A percentile compares a stretch with the other conserved stretches of the same genome.
phyloP scores from a whole-genome alignment of 1,140 invertebrate genomes.

The Eupristina koningsbergeri region DNA sequence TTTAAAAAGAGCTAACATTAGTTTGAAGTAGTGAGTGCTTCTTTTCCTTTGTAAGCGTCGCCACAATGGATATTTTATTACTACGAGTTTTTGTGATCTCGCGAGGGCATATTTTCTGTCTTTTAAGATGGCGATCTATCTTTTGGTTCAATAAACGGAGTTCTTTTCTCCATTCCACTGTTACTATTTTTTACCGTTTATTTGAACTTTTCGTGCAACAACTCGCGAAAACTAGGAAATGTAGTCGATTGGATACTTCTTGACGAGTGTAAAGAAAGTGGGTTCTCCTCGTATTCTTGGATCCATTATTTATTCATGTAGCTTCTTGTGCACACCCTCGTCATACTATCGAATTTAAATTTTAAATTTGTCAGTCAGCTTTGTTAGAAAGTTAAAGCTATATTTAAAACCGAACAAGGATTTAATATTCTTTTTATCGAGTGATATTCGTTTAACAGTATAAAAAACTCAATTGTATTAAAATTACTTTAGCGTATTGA shows the following conservation, averaged over 20 bases:
- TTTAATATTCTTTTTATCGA: not conserved
- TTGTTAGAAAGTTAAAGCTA: not conserved
- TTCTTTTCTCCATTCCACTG: not conserved
- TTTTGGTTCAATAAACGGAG: not conserved
- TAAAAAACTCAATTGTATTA: not conserved
- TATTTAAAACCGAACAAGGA: not conserved
- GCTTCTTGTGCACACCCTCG: not conserved
- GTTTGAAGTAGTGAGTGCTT: too few species aligned
- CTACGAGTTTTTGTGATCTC: slow-evolving; percentile 6
- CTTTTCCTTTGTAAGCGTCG: not conserved
- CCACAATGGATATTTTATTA: slow-evolving; percentile 14
- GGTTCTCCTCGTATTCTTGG: not conserved
- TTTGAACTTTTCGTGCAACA: not conserved
- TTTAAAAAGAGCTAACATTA: too few species aligned
- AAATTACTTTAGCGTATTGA: not conserved
- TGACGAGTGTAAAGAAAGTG: not conserved
- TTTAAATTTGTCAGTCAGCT: not conserved
- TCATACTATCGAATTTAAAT: not conserved
- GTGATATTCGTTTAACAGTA: not conserved
- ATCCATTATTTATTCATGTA: not conserved
- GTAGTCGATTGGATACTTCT: not conserved
- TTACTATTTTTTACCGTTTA: not conserved
- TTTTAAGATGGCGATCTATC: not conserved
- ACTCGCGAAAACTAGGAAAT: not conserved
- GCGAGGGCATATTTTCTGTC: not conserved